phyloP scores from a whole-genome alignment of 2,797 vertebrate species.

The Bovichtus diacanthus region DNA sequence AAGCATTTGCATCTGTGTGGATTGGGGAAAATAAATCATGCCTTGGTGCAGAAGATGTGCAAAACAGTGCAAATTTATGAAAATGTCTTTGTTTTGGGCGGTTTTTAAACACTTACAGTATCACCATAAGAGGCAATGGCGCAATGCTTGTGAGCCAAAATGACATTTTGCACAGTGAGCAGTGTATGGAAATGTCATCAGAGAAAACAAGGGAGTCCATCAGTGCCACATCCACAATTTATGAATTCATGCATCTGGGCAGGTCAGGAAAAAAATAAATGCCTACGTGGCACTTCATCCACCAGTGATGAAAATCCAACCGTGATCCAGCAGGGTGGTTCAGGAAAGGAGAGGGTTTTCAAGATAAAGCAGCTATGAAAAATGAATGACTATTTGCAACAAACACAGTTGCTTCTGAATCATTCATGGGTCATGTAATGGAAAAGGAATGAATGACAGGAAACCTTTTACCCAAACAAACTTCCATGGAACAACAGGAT shows the following conservation, averaged over 20 bases:
- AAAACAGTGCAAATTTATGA: slow-evolving; percentile 40
- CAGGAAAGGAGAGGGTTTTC: slow-evolving; percentile 67
- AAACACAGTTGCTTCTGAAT: slow-evolving; percentile 82
- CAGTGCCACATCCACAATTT: slow-evolving; percentile 74
- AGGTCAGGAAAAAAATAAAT: slow-evolving; percentile 37
- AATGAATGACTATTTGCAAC: slow-evolving; percentile 83
- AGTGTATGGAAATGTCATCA: slow-evolving; percentile 67
- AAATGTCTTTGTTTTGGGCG: slow-evolving; percentile 10
- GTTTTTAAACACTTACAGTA: slow-evolving; percentile 14
- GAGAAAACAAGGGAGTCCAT: slow-evolving; percentile 71
- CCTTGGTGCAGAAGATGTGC: slow-evolving; percentile 48
- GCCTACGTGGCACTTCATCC: slow-evolving; percentile 69
- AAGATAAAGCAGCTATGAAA: slow-evolving; percentile 81
- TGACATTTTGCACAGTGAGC: slow-evolving; percentile 54
- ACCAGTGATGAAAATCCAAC: slow-evolving; percentile 61
- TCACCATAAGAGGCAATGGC: slow-evolving; percentile 19
- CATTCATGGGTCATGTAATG: slow-evolving; percentile 82
- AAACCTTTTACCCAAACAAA: slow-evolving; percentile 48
- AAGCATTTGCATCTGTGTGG: slow-evolving; percentile 45
- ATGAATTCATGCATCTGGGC: slow-evolving; percentile 67
- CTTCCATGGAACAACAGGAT: slow-evolving; percentile 33
- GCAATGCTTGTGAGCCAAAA: slow-evolving; percentile 28
- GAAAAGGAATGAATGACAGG: slow-evolving; percentile 67
- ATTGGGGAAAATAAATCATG: slow-evolving; percentile 41
- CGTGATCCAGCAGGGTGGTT: slow-evolving; percentile 58